A percentile compares a stretch with the other conserved stretches of the same genome.
Evolutionary conservation across 2,888 invertebrate genomes (phyloP).

Genomic region (Diaprepes abbreviatus): DNA sequence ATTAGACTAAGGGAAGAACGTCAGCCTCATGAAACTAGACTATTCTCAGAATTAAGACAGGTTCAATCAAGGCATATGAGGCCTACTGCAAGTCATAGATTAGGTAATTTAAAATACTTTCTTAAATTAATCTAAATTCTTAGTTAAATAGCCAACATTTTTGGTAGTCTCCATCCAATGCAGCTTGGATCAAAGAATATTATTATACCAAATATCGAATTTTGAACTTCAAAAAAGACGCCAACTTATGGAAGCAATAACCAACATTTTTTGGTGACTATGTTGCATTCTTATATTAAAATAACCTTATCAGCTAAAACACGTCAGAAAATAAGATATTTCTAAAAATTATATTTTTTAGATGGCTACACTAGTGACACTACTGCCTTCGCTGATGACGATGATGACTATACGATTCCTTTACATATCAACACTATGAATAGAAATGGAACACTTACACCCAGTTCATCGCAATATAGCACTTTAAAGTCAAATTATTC

Average conservation of each 20-base stretch:
- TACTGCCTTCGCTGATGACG: slow-evolving; percentile 83
- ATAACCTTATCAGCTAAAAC: too few species aligned
- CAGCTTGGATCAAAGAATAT: too few species aligned
- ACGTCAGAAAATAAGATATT: too few species aligned
- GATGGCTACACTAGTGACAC: slow-evolving; percentile 87
- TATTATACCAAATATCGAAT: too few species aligned
- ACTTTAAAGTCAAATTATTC: slow-evolving; percentile 56
- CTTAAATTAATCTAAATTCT: too few species aligned
- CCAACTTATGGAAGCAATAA: too few species aligned
- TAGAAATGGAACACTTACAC: slow-evolving; percentile 55
- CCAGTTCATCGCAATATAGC: slow-evolving; percentile 52
- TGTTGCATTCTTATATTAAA: too few species aligned
- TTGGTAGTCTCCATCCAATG: too few species aligned
- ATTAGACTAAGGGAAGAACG: slow-evolving; percentile 81
- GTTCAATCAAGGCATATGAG: slow-evolving; percentile 68
- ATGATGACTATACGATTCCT: slow-evolving; percentile 77
- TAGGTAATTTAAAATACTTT: slow-evolving; percentile 31
- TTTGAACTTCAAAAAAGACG: too few species aligned
- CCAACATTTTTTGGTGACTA: too few species aligned
- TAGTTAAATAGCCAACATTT: too few species aligned
- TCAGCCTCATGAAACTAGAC: slow-evolving; percentile 77
- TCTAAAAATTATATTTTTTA: slow-evolving; percentile 65
- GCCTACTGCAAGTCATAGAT: slow-evolving; percentile 68
- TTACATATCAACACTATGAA: slow-evolving; percentile 76
- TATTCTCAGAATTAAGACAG: slow-evolving; percentile 72